Conservation (phyloP, 2,113 vertebrate genomes). For the Panthera tigris region DNA sequence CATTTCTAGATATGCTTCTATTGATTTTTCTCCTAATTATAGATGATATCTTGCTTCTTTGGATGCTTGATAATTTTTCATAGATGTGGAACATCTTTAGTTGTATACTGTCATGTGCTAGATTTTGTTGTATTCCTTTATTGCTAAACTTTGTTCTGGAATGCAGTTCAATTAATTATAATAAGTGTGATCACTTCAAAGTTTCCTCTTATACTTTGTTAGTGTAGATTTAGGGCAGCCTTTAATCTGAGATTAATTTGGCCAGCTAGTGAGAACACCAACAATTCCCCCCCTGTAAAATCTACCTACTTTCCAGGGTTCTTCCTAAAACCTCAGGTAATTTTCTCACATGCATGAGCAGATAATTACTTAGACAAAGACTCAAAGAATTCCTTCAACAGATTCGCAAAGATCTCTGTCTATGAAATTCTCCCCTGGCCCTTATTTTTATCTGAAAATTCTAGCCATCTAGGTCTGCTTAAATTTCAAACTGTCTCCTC, state of each 20-base stretch:
- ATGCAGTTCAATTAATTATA: neutral
- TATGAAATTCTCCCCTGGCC: neutral
- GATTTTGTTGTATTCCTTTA: neutral
- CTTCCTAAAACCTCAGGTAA: neutral
- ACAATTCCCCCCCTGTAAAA: neutral
- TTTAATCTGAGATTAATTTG: neutral
- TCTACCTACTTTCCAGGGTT: neutral
- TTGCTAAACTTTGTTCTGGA: neutral
- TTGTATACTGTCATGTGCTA: neutral
- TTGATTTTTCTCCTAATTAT: conserved; percentile 5
- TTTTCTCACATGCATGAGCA: neutral
- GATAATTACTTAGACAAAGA: neutral
- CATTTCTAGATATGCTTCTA: neutral
- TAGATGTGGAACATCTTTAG: neutral
- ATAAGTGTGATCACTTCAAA: neutral
- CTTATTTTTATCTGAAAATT: conserved; percentile 13
- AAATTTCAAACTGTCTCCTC: neutral
- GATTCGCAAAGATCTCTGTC: neutral
- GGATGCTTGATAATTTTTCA: neutral
- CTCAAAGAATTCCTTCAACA: neutral
- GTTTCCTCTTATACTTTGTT: neutral
- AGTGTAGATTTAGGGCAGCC: neutral
- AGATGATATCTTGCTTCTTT: neutral
- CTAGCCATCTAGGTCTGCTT: neutral
- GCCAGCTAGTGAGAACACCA: neutral